A percentile compares a stretch with the other conserved stretches of the same genome.
These are phyloP conservation scores for Sorex maritimensis DNA, from an alignment of 2,797 vertebrate genomes.

Conservation along the genomic window DNA sequence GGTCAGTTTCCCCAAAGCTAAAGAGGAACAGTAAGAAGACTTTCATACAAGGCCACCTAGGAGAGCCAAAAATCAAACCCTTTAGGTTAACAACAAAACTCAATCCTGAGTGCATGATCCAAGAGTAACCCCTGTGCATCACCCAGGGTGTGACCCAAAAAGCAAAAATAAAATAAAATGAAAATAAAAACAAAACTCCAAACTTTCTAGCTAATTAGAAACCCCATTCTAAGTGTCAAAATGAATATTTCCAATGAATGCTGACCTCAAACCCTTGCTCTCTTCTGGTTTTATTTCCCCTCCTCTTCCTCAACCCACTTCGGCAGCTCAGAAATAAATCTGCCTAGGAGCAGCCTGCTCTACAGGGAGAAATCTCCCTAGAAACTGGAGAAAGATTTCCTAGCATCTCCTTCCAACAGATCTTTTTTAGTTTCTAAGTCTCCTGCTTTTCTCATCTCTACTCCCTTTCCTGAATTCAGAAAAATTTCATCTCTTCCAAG, in stretches of 20 bases:
- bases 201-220: slow-evolving; percentile 13
- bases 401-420: not conserved
- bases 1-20: not conserved
- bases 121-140: no score
- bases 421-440: not conserved
- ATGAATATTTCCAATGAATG: not conserved
- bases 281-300: not conserved
- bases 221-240: not conserved
- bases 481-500: not conserved
- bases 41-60: not conserved
- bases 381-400: not conserved
- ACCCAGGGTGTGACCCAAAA: no score
- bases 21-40: not conserved
- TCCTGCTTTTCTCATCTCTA: not conserved
- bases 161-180: no score
- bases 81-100: no score
- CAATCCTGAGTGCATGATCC: no score
- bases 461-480: not conserved
- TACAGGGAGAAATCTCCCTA: not conserved
- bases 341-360: accelerated
- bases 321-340: not conserved
- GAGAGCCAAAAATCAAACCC: not conserved
- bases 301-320: not conserved
- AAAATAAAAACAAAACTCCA: not conserved
- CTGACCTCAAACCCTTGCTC: not conserved